phyloP scores from a whole-genome alignment of 2,113 vertebrate species.

The Coptodon rendalli region DNA sequence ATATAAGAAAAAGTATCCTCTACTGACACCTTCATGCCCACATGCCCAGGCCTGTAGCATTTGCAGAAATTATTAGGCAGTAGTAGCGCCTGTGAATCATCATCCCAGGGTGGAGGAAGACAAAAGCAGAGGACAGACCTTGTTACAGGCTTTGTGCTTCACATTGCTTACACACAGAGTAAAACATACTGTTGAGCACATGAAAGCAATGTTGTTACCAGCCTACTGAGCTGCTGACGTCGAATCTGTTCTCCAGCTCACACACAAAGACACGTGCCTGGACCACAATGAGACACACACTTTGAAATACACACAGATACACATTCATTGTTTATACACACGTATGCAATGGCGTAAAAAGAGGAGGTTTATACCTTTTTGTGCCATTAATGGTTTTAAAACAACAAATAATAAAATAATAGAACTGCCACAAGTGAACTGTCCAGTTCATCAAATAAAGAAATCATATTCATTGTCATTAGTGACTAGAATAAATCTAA shows the following conservation, averaged over 20 bases:
- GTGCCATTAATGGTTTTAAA: neutral
- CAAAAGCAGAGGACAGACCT: neutral
- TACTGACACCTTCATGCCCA: neutral
- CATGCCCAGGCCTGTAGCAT: neutral
- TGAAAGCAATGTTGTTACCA: neutral
- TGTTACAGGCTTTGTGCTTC: neutral
- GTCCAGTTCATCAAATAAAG: neutral
- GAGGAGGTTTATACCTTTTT: neutral
- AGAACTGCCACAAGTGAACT: neutral
- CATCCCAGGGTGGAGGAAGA: neutral
- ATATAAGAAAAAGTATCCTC: neutral
- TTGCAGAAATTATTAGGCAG: neutral
- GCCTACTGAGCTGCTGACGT: conserved; percentile 24
- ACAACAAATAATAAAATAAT: neutral
- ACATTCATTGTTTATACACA: neutral
- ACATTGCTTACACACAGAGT: neutral
- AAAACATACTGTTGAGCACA: neutral
- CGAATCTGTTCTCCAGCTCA: conserved; percentile 14
- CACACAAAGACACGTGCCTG: conserved; percentile 31
- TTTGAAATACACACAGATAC: neutral
- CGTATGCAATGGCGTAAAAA: neutral
- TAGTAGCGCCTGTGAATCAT: neutral
- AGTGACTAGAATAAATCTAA: neutral
- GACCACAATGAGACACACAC: neutral
- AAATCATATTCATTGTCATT: neutral